Evolutionary conservation across 2,888 invertebrate species (phyloP), one percentile per base, ranked within the genome.

Genomic region (Dicyrtomina minuta): DNA sequence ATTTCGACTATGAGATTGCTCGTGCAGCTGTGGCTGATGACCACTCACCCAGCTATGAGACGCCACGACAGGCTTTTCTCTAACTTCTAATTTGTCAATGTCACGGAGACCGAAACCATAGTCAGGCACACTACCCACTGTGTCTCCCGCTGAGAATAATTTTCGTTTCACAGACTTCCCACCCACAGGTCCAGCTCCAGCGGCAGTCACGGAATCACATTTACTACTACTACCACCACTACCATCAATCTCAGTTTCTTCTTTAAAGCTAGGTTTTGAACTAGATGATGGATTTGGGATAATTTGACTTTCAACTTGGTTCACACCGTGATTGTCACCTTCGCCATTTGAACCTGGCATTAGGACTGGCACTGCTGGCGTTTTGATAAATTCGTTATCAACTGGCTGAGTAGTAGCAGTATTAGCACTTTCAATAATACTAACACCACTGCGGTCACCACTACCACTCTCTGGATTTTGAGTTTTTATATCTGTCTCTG

Each of bases 121-220:
- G 77, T 82, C 81, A 43, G 83, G 83, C 51, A 83, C 81, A 70
- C 81, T 82, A 43, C 80, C 78, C 41, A 80, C 77, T 60, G 79
- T 80, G 62, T 82, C 82, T 58, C 75, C 71, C 20, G 67, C 53
- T 56, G 62, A 6, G 44, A 44, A 27, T 5, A 44, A 24, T 46
- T 62, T 68, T 24, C 61, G 26, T 56, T 56, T 68, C 51, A 53
- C 60, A 27, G 24, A 60, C 24, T 62, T 68, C 15, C 33, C 68
- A 43, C 26, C 43, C 26, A n/a, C 61, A 15, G 41, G 17, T 15
- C 24, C 62, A 17, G 17, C 56, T 6, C 39, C 26, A 13, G 10
- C 26, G 62, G 8, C 62, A n/a, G n/a, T n/a, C n/a, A n/a, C n/a
- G n/a, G 33, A 33, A 33, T 33, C 33, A 33, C 33, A 5, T 33